Evolutionary conservation across 2,113 vertebrate genomes (phyloP).

Genomic region (Poeciliopsis occidentalis): DNA sequence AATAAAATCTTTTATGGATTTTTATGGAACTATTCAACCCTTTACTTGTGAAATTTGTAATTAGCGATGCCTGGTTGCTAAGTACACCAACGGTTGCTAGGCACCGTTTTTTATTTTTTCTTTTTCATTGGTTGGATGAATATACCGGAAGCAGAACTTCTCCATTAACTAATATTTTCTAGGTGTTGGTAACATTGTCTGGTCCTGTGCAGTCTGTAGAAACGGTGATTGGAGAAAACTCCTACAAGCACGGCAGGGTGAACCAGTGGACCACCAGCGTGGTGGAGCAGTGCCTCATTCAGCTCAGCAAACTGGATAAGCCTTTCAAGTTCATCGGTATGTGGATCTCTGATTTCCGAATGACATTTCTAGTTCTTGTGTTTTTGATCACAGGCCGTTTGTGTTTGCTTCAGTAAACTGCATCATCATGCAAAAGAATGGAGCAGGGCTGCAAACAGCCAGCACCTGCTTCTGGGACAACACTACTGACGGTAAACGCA

Average conservation of each 20-base stretch:
- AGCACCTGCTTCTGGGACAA: constrained; percentile 97
- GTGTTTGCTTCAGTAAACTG: constrained; percentile 83
- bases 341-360: neutral
- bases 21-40: neutral
- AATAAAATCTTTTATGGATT: neutral
- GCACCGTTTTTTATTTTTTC: neutral
- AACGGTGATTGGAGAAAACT: constrained; percentile 86
- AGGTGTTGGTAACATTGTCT: neutral
- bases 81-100: constrained; percentile 47
- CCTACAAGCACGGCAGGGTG: constrained; percentile 92
- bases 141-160: neutral
- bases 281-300: constrained; percentile 91
- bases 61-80: constrained; percentile 49
- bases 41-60: neutral
- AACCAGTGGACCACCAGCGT: constrained; percentile 91
- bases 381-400: neutral
- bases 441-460: constrained; percentile 92
- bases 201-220: constrained; percentile 84
- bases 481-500: constrained; percentile 88
- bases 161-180: neutral
- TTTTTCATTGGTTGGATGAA: neutral
- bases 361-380: neutral
- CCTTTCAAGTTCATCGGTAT: constrained; percentile 96
- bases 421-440: constrained; percentile 97
- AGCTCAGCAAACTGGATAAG: constrained; percentile 93